Conservation (phyloP, 1,140 invertebrate genomes). For the Drosophila tristis region DNA sequence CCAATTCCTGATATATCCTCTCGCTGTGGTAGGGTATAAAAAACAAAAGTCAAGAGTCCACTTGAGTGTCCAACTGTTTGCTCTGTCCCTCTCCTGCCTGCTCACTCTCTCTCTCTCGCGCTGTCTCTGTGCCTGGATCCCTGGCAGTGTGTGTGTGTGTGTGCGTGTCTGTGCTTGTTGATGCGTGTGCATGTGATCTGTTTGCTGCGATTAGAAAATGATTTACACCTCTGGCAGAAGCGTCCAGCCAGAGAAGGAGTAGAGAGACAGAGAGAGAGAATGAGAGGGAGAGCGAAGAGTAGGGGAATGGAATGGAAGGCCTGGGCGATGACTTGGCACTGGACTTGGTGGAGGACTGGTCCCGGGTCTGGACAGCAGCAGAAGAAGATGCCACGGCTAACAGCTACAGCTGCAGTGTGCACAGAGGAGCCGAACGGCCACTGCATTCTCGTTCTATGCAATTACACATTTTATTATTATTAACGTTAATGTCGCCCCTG, state of each 20-base stretch:
- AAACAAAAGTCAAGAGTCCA: constrained; percentile 56
- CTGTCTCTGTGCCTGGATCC: background rate
- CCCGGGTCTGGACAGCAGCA: too few relatives aligned
- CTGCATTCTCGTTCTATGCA: constrained; percentile 57
- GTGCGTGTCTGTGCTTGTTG: constrained; percentile 16
- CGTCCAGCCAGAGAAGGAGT: constrained; percentile 7
- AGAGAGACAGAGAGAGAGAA: background rate
- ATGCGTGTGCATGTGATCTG: constrained; percentile 64
- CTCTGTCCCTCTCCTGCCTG: background rate
- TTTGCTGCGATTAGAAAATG: constrained; percentile 72
- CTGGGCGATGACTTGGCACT: background rate
- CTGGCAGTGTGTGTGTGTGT: constrained; percentile 7
- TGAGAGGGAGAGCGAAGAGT: background rate
- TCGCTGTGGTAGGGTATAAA: too few relatives aligned
- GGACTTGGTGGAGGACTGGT: background rate
- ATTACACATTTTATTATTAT: constrained; percentile 80
- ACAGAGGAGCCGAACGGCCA: background rate
- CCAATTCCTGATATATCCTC: too few relatives aligned
- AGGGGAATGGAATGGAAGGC: too few relatives aligned
- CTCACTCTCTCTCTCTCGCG: background rate
- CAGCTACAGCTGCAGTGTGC: constrained; percentile 3
- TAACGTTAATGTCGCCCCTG: constrained; percentile 77
- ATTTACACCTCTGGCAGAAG: constrained; percentile 67
- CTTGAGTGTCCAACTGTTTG: constrained; percentile 26
- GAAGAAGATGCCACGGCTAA: too few relatives aligned